phyloP scores from a whole-genome alignment of 2,888 invertebrate species.

The Drepana falcataria region DNA sequence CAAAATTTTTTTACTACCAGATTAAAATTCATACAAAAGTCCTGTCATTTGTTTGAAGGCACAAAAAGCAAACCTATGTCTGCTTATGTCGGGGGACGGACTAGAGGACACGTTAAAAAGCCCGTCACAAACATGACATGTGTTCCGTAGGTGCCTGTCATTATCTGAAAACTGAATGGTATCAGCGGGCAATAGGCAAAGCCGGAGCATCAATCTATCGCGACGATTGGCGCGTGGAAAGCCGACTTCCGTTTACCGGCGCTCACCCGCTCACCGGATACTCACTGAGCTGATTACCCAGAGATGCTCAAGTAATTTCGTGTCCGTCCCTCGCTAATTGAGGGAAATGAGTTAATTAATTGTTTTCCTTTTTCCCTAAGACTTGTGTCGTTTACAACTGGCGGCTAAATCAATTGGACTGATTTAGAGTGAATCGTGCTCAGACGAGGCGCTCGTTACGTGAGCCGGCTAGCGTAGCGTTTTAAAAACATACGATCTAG shows the following conservation, averaged over 20 bases:
- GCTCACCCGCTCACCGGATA: slow-evolving; percentile 24
- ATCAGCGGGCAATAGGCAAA: slow-evolving; percentile 43
- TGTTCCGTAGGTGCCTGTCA: slow-evolving; percentile 6
- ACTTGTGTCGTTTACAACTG: slow-evolving; percentile 41
- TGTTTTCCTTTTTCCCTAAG: slow-evolving; percentile 63
- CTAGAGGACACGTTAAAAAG: neutral
- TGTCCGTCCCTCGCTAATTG: slow-evolving; percentile 66
- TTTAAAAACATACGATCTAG: slow-evolving; percentile 7
- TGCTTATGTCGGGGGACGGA: too few relatives aligned
- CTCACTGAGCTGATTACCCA: slow-evolving; percentile 46
- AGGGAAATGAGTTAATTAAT: slow-evolving; percentile 70
- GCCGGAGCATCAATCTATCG: slow-evolving; percentile 31
- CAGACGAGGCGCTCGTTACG: slow-evolving; percentile 15
- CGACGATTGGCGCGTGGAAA: slow-evolving; percentile 43
- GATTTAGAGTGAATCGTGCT: slow-evolving; percentile 25
- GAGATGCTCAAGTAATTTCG: slow-evolving; percentile 65
- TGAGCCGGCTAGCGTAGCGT: slow-evolving; percentile 13
- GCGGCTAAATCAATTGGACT: slow-evolving; percentile 32
- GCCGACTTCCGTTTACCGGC: slow-evolving; percentile 40
- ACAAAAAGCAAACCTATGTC: too few relatives aligned
- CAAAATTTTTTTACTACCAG: too few relatives aligned
- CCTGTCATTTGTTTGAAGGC: too few relatives aligned
- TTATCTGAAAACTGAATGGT: slow-evolving; percentile 30
- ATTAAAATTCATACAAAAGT: too few relatives aligned
- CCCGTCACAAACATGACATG: neutral